Evolutionary conservation across 2,888 invertebrate species (phyloP), one percentile per base, ranked within the genome.

Genomic region (Nesidiocoris tenuis): DNA sequence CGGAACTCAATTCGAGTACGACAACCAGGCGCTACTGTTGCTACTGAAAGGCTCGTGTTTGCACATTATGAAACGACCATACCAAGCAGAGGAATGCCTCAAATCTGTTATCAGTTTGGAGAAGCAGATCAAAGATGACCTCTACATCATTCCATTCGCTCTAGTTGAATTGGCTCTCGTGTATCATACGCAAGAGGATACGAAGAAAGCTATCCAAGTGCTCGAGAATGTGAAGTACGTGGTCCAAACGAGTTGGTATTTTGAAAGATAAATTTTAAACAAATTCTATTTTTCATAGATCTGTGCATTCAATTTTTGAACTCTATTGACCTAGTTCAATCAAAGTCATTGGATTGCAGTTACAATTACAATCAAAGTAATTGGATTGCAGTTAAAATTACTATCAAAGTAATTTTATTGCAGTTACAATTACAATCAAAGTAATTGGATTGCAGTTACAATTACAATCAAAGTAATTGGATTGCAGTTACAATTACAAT

Each of bases 31-130:
- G 1, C 85, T 98, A 64, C 84, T 93, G 39, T 85, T 91, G 54
- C 86, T 94, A 80, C 83, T 98, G 79, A 92, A 93, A 83, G 97
- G 95, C 0, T 90, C 93, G 74, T 92, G 93, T 82, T 86, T 96
- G 39, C 85, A 91, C 66, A 90, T 92, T 81, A 89, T 96, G 88
- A 88, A 89, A 21, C 89, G 91, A 82, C 89, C 90, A 1, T 85
- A 90, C 21, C 89, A 92, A 81, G 94, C 97, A 0, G 87, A 95
- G 78, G 89, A 91, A 82, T 90, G 90, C 82, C 86, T 92, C 75
- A 86, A 85, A 80, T 86, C 86, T 78, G 88, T 91, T 9, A 84
- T 91, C 77, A 84, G 88, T 70, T 82, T 90, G 82, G 90, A 91
- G 80, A 90, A 89, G 80, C 87, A 89, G 66, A 88, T 97, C 76